phyloP scores from a whole-genome alignment of 1,140 invertebrate species.

The Belonocnema kinseyi region DNA sequence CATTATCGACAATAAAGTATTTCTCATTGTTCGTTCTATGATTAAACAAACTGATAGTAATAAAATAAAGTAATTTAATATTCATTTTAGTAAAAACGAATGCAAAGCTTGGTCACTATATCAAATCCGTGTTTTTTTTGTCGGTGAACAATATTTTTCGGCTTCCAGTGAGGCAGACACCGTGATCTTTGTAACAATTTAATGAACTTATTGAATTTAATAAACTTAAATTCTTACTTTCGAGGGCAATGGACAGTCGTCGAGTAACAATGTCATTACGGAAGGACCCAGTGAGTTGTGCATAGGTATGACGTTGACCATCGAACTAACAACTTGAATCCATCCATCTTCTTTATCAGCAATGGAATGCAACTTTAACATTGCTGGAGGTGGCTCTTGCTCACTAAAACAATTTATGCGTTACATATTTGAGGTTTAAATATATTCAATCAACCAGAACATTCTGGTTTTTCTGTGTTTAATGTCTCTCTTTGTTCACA shows the following conservation, averaged over 20 bases:
- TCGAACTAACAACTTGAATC: conserved; percentile 91
- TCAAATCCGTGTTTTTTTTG: neutral
- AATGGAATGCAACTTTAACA: conserved; percentile 89
- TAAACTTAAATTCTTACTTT: conserved; percentile 76
- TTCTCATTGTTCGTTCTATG: too few species aligned
- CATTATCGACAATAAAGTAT: too few species aligned
- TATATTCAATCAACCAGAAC: too few species aligned
- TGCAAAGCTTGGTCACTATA: too few species aligned
- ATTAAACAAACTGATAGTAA: neutral
- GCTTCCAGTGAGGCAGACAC: too few species aligned
- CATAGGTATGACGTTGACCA: conserved; percentile 91
- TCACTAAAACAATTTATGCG: conserved; percentile 79
- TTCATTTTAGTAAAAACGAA: too few species aligned
- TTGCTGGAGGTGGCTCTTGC: conserved; percentile 89
- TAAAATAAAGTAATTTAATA: neutral
- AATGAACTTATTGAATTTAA: too few species aligned
- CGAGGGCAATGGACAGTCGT: conserved; percentile 94
- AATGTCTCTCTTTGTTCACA: too few species aligned
- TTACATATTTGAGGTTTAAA: neutral
- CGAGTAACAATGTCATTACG: conserved; percentile 91
- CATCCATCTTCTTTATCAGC: conserved; percentile 94
- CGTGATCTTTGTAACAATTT: too few species aligned
- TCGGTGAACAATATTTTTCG: too few species aligned
- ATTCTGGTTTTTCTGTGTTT: too few species aligned
- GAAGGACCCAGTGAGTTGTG: conserved; percentile 92